These are phyloP conservation scores for Exocentrus adspersus DNA, from an alignment of 2,888 invertebrate species.

Conservation along the genomic window DNA sequence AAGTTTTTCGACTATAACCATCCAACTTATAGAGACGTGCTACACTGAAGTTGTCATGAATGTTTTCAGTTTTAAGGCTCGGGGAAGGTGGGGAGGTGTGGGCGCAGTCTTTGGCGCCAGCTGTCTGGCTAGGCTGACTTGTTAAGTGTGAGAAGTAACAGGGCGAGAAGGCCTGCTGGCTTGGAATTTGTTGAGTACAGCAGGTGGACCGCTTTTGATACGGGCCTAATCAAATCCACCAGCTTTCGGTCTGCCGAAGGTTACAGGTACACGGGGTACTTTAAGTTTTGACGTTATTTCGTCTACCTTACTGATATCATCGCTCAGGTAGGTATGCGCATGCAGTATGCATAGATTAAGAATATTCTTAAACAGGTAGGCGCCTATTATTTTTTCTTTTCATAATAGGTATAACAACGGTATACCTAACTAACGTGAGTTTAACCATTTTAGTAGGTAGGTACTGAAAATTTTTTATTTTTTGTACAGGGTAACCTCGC, in stretches of 20 bases:
- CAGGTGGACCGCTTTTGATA: constrained; percentile 35
- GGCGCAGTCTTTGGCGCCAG: constrained; percentile 68
- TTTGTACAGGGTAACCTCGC: no score
- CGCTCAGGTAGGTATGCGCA: no score
- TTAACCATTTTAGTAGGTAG: no score
- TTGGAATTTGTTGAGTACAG: constrained; percentile 48
- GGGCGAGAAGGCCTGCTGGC: constrained; percentile 64
- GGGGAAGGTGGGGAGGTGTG: constrained; percentile 63
- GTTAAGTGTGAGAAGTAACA: constrained; percentile 66
- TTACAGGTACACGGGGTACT: constrained; percentile 40
- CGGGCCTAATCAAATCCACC: constrained; percentile 21
- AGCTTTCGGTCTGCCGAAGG: constrained; percentile 39
- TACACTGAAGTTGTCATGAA: constrained; percentile 51
- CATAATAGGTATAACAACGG: no score
- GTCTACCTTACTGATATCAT: no score
- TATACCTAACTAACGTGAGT: no score
- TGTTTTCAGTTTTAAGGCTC: constrained; percentile 52
- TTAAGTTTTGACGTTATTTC: constrained; percentile 41
- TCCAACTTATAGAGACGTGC: constrained; percentile 4
- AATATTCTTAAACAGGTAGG: no score
- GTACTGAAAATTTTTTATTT: no score
- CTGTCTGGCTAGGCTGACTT: constrained; percentile 60
- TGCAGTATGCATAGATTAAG: no score
- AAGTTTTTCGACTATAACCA: neutral
- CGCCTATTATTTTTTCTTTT: no score